Evolutionary conservation across 1,140 invertebrate species (phyloP), one percentile per base, ranked within the genome.

Genomic region (Drosophila saltans): DNA sequence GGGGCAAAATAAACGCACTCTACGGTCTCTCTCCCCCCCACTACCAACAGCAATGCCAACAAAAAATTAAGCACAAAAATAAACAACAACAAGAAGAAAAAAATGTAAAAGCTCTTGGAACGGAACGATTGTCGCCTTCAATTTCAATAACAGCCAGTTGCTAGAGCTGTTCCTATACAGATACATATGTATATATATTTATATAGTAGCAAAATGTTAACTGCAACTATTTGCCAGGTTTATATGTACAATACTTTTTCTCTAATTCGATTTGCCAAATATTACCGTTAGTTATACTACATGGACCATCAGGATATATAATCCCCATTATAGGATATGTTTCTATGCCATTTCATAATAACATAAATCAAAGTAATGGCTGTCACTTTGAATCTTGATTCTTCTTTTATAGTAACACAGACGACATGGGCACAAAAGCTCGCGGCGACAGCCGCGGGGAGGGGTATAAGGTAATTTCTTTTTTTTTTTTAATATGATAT

Each of bases 51-150:
- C 77, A 21, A 61, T 59, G 66, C 56, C 78, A 65, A 70, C 78
- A 86, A 74, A 63, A 81, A 78, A 67, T 75, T 79, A 77, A 88
- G 79, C 79, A 76, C 83, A 80, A 76, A 88, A 79, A 88, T 82
- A 78, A 78, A 81, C 66, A 86, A 43, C 55, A 76, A 71, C 65
- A 66, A 57, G 6, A 2, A 24, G 3, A 66, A 57, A 71, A 63
- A 64, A 56, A 69, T 75, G 72, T 72, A 77, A 86, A 88, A 88
- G 83, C 82, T 86, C 64, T 70, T 56, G 58, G 70, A 65, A 45
- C 63, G 66, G 76, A 62, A 69, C 80, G 78, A 16, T 69, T 81
- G 83, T 86, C 76, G 82, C 79, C 83, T 86, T 88, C 82, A 85
- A 81, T 85, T 85, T 82, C 75, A 85, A 85, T 86, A 85, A 79